Base-by-base conservation (phyloP, 1,140 invertebrate genomes). In the Oreohelix idahoensis region DNA sequence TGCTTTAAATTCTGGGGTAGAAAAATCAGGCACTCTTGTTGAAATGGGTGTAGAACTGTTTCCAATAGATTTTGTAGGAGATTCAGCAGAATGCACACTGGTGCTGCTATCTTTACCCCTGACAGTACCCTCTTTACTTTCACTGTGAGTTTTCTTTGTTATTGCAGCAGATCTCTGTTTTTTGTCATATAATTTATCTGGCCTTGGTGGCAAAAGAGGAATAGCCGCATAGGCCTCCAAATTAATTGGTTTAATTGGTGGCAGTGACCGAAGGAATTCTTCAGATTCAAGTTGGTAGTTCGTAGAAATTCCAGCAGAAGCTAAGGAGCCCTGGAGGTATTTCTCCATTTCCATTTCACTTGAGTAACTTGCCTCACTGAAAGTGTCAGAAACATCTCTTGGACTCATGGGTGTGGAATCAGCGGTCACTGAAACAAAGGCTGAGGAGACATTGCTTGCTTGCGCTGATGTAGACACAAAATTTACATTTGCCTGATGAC, bases 181-280 rank as follows among this genome's bases (percentile, higher is more conserved):
- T 29, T 36, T 45, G 11, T 80, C 63, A 8, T 38, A 20, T 15
- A 45, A 36, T 69, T 69, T 79, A 1, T 10, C 32, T 45, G 79
- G 42, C 29, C 42, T 49, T 71, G 63, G 63, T 15, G 79, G 79
- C 5, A 80, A 36, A 2, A 80, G 70, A 42, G 80, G 80, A 38
- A 66, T 13, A n/a, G 69, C 23, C 17, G 71, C 29, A 32, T 74
- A 82, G 10, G 42, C 71, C 26, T 82, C 80, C 66, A 90, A 71
- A 70, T 89, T 85, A 23, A 90, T 86, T 20, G 83, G 81, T 85
- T 88, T 88, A 35, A 87, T 84, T 71, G 89, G 88, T 45, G 89
- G 89, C 45, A 90, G 81, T 29, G 89, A 87, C 51, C 84, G 85
- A 4, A 90, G 84, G 80, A 90, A 90, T 81, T 74, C 86, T 35